A percentile compares a stretch with the other conserved stretches of the same genome.
Evolutionary conservation across 1,140 invertebrate species (phyloP).

Genomic region (Brachionus sp.): DNA sequence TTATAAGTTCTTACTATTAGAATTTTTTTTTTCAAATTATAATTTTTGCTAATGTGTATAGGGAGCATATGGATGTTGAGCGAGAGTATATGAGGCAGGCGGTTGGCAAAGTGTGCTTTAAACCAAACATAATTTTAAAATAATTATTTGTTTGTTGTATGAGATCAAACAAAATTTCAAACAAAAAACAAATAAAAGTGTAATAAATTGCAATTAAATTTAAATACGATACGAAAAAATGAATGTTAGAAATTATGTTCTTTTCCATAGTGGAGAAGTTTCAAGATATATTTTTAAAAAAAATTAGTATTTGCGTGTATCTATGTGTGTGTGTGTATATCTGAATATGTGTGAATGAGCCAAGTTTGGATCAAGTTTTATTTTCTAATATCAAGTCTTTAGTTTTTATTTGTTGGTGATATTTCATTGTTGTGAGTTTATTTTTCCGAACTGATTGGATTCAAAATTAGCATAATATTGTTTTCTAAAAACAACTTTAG

Average conservation of each 20-base stretch:
- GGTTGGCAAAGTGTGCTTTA: not conserved
- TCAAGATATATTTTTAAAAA: not conserved
- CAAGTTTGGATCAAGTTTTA: not conserved
- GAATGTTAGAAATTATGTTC: slow-evolving; percentile 40
- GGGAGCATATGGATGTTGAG: not conserved
- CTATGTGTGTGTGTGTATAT: not conserved
- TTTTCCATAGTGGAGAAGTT: slow-evolving; percentile 3
- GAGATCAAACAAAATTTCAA: slow-evolving; percentile 29
- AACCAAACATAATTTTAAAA: slow-evolving; percentile 1
- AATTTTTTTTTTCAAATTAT: slow-evolving; percentile 16
- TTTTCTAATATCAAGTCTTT: not conserved
- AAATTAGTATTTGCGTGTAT: not conserved
- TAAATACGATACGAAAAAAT: slow-evolving; percentile 8
- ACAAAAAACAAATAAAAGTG: slow-evolving; percentile 35
- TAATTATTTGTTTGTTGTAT: slow-evolving; percentile 17
- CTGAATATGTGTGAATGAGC: not conserved
- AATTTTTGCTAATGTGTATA: slow-evolving; percentile 8
- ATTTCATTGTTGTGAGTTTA: slow-evolving; percentile 1
- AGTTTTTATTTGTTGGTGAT: not conserved
- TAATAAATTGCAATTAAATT: slow-evolving; percentile 41
- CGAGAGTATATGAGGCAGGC: not conserved
- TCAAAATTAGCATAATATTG: slow-evolving; percentile 38
- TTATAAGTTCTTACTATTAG: slow-evolving; percentile 8
- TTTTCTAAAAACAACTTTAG: slow-evolving; percentile 17
- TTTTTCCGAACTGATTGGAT: not conserved